Base-by-base conservation (phyloP, 2,797 vertebrate genomes). In the Poeciliopsis turneri region DNA sequence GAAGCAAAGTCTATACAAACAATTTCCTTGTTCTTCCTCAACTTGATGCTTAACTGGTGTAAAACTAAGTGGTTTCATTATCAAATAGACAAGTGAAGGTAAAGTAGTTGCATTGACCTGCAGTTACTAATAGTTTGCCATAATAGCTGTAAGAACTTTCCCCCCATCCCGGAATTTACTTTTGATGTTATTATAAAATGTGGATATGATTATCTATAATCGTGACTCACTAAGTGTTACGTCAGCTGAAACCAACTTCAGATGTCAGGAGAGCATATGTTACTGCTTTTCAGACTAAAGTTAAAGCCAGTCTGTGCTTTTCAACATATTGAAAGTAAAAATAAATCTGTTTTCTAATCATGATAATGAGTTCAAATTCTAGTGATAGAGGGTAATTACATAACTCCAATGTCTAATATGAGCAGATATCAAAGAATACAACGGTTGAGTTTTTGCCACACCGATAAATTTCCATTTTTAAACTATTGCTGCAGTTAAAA, bases 211-310 rank as follows among this genome's bases (percentile, higher is more conserved):
- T 46, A 41, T 78, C 74, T 76, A 77, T 47, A 61, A 83, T 64
- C 28, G 74, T 80, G 66, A 74, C 66, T 33, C 74, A 76, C 36
- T 51, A 76, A 76, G 72, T 69, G 72, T 87, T 85, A 66, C 53
- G 77, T 77, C 74, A 61, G 71, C 73, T 89, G 81, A 84, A 81
- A 88, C 71, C 45, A 82, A 81, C 75, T 81, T 64, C 11, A 68
- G 59, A 79, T 81, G 74, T 73, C 76, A 76, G 66, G 72, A 61
- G 33, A 79, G 46, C 33, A 30, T 74, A 82, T 83, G 72, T 76
- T 75, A 78, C 80, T 53, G 49, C 49, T 51, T 23, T 51, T 51
- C 49, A 51, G 20, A 51, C 49, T 51, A 36, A 39, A 28, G 78
- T 64, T 68, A 36, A 82, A 76, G 30, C 82, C 59, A 46, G 16